Conservation (phyloP, 1,140 invertebrate genomes). For the Trichogramma pretiosum region DNA sequence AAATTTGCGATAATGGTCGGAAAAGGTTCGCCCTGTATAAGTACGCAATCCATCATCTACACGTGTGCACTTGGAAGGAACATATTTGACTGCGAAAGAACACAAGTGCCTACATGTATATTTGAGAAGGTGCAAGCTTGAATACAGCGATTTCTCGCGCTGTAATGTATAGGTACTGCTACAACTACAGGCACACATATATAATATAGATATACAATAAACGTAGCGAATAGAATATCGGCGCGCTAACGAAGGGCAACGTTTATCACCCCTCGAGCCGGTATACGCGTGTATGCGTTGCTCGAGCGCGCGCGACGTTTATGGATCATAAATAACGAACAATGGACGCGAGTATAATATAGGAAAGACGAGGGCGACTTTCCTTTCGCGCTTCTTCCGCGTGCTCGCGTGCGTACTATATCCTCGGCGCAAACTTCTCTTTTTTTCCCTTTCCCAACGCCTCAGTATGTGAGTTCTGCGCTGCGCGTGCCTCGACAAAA, state of each 20-base stretch:
- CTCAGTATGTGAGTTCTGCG: background rate
- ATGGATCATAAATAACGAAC: conserved; percentile 16
- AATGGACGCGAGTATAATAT: too few species aligned
- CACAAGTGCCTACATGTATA: background rate
- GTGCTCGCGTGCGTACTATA: background rate
- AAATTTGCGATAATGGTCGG: too few species aligned
- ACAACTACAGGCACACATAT: too few species aligned
- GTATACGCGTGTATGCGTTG: too few species aligned
- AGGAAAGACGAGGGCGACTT: too few species aligned
- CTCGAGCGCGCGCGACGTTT: conserved; percentile 13
- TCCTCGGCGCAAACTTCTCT: conserved; percentile 9
- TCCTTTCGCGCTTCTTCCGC: too few species aligned
- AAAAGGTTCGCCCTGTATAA: too few species aligned
- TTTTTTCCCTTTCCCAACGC: background rate
- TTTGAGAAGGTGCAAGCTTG: background rate
- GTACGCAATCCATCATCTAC: too few species aligned
- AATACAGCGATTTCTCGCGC: too few species aligned
- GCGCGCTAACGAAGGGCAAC: conserved; percentile 12
- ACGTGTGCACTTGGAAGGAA: background rate
- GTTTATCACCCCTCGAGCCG: conserved; percentile 13
- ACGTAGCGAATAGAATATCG: too few species aligned
- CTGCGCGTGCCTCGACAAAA: too few species aligned
- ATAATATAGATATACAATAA: conserved; percentile 1
- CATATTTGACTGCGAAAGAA: background rate
- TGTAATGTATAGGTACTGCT: too few species aligned